Conservation (phyloP, 1,140 invertebrate genomes). For the Samia ricini region DNA sequence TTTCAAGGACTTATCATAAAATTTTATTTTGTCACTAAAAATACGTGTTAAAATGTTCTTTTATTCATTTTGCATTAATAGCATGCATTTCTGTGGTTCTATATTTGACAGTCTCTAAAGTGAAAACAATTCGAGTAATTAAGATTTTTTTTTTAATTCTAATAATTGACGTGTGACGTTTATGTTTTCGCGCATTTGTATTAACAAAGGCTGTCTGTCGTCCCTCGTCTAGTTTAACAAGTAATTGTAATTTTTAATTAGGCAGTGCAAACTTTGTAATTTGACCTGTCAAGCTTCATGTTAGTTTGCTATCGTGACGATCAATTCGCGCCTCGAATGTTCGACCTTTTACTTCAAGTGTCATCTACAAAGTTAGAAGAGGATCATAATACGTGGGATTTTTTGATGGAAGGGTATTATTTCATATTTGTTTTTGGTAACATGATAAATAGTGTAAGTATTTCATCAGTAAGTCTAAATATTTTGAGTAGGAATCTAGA, state of each 20-base stretch:
- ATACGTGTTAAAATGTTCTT: no score
- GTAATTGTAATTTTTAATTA: conserved; percentile 38
- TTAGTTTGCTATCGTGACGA: conserved; percentile 14
- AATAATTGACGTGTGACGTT: neutral
- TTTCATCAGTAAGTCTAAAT: neutral
- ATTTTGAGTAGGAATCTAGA: neutral
- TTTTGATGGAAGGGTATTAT: neutral
- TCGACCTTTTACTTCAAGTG: conserved; percentile 30
- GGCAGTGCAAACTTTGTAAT: conserved; percentile 29
- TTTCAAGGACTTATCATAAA: no score
- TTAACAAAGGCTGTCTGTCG: conserved; percentile 6
- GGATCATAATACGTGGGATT: conserved; percentile 14
- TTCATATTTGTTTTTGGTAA: neutral
- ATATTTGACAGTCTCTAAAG: no score
- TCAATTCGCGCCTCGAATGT: conserved; percentile 9
- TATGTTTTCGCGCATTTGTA: neutral
- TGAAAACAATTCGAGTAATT: no score
- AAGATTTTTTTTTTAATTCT: no score
- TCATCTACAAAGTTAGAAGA: conserved; percentile 18
- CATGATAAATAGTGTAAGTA: neutral
- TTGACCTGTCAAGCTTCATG: conserved; percentile 35
- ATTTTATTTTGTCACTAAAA: no score
- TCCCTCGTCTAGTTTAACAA: conserved; percentile 4
- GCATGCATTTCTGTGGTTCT: no score
- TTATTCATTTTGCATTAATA: no score